phyloP scores from a whole-genome alignment of 2,113 vertebrate species.

The Pedetes capensis region DNA sequence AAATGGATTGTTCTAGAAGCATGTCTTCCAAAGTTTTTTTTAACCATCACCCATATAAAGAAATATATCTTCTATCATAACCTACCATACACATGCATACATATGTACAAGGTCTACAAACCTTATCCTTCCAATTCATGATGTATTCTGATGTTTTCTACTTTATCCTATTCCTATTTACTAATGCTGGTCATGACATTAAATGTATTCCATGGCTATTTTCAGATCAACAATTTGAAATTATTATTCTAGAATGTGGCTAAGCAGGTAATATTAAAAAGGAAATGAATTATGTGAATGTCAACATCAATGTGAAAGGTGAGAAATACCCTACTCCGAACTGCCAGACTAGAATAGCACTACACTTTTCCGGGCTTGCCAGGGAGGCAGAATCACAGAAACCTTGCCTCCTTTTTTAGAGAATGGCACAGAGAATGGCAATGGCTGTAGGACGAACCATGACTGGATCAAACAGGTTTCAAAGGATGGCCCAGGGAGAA shows the following conservation, averaged over 20 bases:
- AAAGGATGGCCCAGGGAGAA: not conserved
- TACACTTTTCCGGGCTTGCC: not conserved
- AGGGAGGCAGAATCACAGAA: not conserved
- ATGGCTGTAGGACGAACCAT: not conserved
- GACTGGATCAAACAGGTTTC: not conserved
- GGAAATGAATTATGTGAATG: not conserved
- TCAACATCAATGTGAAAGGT: not conserved
- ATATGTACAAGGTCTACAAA: not conserved
- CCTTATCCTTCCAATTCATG: not conserved
- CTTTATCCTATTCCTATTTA: conserved; percentile 19
- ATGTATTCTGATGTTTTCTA: not conserved
- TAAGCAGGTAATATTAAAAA: not conserved
- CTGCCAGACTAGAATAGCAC: not conserved
- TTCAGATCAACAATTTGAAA: not conserved
- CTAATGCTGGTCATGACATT: not conserved
- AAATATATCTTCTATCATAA: not conserved
- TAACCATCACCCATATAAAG: not conserved
- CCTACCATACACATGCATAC: not conserved
- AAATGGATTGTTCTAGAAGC: not conserved
- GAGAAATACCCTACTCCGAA: not conserved
- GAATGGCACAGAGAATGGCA: not conserved
- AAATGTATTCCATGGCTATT: conserved; percentile 13
- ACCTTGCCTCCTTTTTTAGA: not conserved
- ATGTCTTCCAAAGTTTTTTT: conserved; percentile 1
- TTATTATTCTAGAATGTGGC: not conserved